Conservation (phyloP, 2,113 vertebrate genomes). For the Megaceryle torquata region DNA sequence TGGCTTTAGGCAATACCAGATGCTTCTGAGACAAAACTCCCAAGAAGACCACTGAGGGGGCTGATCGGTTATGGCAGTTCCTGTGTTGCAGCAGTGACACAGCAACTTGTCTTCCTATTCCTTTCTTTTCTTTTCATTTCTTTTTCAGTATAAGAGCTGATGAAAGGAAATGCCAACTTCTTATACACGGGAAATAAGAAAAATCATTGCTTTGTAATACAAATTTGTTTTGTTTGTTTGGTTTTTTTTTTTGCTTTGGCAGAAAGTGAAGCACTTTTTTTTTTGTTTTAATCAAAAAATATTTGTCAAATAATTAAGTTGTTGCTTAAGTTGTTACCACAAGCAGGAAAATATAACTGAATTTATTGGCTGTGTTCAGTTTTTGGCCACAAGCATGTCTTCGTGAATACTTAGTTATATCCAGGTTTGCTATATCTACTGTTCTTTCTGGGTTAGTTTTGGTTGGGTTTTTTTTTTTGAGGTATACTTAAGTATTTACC, state of each 20-base stretch:
- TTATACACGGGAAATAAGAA: not conserved
- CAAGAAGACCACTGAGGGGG: conserved; percentile 8
- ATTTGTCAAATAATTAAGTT: not conserved
- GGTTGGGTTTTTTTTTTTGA: not conserved
- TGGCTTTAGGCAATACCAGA: conserved; percentile 25
- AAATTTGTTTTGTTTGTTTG: not conserved
- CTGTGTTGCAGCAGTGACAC: conserved; percentile 45
- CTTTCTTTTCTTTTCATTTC: not conserved
- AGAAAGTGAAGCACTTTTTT: not conserved
- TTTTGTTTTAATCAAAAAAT: not conserved
- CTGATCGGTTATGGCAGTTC: conserved; percentile 57
- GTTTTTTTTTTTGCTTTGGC: not conserved
- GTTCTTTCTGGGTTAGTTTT: not conserved
- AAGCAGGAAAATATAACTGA: not conserved
- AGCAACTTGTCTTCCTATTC: conserved; percentile 39
- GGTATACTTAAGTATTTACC: not conserved
- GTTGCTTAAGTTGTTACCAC: not conserved
- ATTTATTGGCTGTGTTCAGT: not conserved
- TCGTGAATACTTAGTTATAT: not conserved
- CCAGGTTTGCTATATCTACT: not conserved
- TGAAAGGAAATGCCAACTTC: not conserved
- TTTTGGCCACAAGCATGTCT: not conserved
- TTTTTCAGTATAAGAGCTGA: not conserved
- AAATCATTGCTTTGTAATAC: not conserved
- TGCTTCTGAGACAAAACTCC: conserved; percentile 16